These are phyloP conservation scores for Cylas formicarius DNA, from an alignment of 1,140 invertebrate genomes.

Conservation along the genomic window DNA sequence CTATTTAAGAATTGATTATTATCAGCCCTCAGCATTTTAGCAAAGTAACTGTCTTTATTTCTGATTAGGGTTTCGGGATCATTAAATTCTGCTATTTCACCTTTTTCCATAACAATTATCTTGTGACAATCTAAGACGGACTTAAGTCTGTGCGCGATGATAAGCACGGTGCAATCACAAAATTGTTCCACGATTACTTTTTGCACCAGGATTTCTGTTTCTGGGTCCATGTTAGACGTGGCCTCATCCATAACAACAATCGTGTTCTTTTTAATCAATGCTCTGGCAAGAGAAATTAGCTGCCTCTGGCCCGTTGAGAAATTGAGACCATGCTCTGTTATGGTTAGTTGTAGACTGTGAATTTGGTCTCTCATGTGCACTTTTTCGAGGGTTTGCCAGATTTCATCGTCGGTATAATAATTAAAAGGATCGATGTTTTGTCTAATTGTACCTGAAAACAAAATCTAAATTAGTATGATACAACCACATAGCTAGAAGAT, in stretches of 20 bases:
- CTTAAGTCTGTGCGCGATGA: slow-evolving; percentile 74
- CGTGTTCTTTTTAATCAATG: slow-evolving; percentile 65
- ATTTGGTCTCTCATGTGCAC: slow-evolving; percentile 35
- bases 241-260: slow-evolving; percentile 74
- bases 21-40: neutral
- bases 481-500: neutral
- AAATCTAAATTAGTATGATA: slow-evolving; percentile 39
- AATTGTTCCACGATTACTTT: slow-evolving; percentile 64
- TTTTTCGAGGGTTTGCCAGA: slow-evolving; percentile 34
- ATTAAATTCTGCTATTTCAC: slow-evolving; percentile 61
- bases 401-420: slow-evolving; percentile 42
- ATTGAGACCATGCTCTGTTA: slow-evolving; percentile 19
- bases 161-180: slow-evolving; percentile 65
- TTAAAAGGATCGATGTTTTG: slow-evolving; percentile 23
- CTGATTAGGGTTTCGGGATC: slow-evolving; percentile 59
- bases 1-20: neutral
- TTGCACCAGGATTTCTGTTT: slow-evolving; percentile 62
- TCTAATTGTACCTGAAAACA: slow-evolving; percentile 15
- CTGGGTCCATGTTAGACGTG: slow-evolving; percentile 62
- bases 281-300: slow-evolving; percentile 68
- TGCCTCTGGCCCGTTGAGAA: slow-evolving; percentile 75
- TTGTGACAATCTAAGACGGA: slow-evolving; percentile 75
- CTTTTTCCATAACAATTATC: slow-evolving; percentile 65
- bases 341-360: slow-evolving; percentile 20
- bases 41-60: slow-evolving; percentile 55